Evolutionary conservation across 2,888 invertebrate species (phyloP), one percentile per base, ranked within the genome.

Genomic region (Philhelius pedissequus): DNA sequence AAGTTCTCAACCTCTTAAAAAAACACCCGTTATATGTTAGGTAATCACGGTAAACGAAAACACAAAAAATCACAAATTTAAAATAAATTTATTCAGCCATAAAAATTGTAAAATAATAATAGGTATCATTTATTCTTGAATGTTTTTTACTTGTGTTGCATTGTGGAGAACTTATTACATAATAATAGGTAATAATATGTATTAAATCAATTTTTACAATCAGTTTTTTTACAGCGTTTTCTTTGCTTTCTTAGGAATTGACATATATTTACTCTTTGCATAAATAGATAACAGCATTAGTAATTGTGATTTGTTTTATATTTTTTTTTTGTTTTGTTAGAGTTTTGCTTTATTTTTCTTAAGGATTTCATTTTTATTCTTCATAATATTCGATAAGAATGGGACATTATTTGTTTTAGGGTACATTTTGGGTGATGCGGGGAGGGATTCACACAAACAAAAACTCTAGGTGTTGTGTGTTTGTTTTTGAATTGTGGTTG

Each of bases 61-160:
- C 15, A 15, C 52, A 13, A 7, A 48, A 13, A 22, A 20, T 83
- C 83, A 79, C 83, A 83, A 83, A 79, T 83, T 83, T 40, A 83
- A 83, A 83, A 83, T 74, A 79, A 83, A 83, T 83, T 83, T 83
- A 83, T 83, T 83, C 83, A 83, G 83, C 83, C 83, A 83, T 83
- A 83, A 83, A 73, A 83, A 79, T 79, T 83, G 69, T 83, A 74
- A 83, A 62, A 83, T 83, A 79, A 83, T 83, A 74, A 35, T 82
- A 82, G 74, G 50, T 68, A 38, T 68, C 40, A 38, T 74, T 74
- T 64, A 79, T 79, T 74, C 48, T 73, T 79, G 27, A 74, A 40
- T 68, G 38, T 69, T 56, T 60, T 62, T 71, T 70, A 45, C 54
- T 83, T 70, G 74, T 79, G 69, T 83, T 83, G 69, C 70, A 70